These are phyloP conservation scores for Blastobasis adustella DNA, from an alignment of 2,888 invertebrate species.

Conservation along the genomic window DNA sequence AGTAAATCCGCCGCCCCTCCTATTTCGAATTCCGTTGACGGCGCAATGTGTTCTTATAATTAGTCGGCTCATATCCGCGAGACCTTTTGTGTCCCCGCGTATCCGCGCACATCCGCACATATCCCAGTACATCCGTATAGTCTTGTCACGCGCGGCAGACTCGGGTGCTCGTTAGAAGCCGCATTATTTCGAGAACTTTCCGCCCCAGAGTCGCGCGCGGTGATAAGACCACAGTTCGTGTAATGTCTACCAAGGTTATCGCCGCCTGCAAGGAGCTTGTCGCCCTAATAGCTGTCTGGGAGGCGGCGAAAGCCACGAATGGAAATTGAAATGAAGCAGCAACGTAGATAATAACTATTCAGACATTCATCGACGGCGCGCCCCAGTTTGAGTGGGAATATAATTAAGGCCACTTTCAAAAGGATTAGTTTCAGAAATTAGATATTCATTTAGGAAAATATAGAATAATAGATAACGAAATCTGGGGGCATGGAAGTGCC, in stretches of 20 bases:
- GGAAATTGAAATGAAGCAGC: too few species aligned
- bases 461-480: too few species aligned
- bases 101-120: constrained; percentile 5
- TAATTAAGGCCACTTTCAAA: too few species aligned
- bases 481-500: too few species aligned
- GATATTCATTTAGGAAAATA: too few species aligned
- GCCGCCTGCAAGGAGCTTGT: not conserved
- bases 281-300: too few species aligned
- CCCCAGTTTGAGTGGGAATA: too few species aligned
- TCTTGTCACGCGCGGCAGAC: constrained; percentile 15
- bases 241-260: constrained; percentile 2
- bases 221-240: not conserved
- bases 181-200: constrained; percentile 18
- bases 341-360: too few species aligned
- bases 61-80: constrained; percentile 19
- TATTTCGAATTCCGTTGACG: constrained; percentile 22
- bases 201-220: constrained; percentile 2
- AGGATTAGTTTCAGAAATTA: too few species aligned
- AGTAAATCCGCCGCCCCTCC: not conserved
- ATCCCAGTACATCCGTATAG: constrained; percentile 9
- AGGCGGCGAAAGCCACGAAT: too few species aligned
- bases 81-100: constrained; percentile 1
- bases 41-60: constrained; percentile 30
- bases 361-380: too few species aligned
- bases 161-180: constrained; percentile 18